Evolutionary conservation across 1,140 invertebrate genomes (phyloP).

Genomic region (Drosophila punjabiensis): DNA sequence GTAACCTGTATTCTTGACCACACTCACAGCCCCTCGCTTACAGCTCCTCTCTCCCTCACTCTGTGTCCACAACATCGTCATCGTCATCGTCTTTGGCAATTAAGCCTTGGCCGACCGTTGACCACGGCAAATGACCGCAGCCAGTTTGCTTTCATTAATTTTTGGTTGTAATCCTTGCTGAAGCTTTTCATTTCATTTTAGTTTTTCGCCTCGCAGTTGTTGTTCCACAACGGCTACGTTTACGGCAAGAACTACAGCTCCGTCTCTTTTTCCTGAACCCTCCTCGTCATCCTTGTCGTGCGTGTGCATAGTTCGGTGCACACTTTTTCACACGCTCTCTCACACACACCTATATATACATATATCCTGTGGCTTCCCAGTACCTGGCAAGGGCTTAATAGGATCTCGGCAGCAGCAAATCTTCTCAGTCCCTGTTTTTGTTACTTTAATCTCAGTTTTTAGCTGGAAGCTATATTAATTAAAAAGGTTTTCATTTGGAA

Average conservation of each 20-base stretch:
- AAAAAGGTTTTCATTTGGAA: neutral
- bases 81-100: slow-evolving; percentile 79
- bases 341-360: neutral
- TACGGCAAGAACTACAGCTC: slow-evolving; percentile 10
- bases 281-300: slow-evolving; percentile 44
- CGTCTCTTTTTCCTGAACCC: slow-evolving; percentile 10
- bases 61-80: slow-evolving; percentile 34
- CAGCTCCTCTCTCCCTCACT: slow-evolving; percentile 6
- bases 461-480: neutral
- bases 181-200: slow-evolving; percentile 84
- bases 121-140: slow-evolving; percentile 83
- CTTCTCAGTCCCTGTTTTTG: slow-evolving; percentile 1
- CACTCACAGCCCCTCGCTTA: slow-evolving; percentile 24
- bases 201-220: slow-evolving; percentile 58
- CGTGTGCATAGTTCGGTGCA: slow-evolving; percentile 73
- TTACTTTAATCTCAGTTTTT: neutral
- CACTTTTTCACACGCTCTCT: slow-evolving; percentile 67
- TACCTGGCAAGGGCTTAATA: slow-evolving; percentile 11
- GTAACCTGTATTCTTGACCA: slow-evolving; percentile 62
- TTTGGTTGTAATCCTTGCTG: slow-evolving; percentile 85
- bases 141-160: slow-evolving; percentile 85
- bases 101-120: slow-evolving; percentile 81
- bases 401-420: slow-evolving; percentile 4
- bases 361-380: slow-evolving; percentile 22
- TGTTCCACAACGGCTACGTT: slow-evolving; percentile 21